These are phyloP conservation scores for Sarcophaga peregrina DNA, from an alignment of 1,140 invertebrate genomes.

Conservation along the genomic window DNA sequence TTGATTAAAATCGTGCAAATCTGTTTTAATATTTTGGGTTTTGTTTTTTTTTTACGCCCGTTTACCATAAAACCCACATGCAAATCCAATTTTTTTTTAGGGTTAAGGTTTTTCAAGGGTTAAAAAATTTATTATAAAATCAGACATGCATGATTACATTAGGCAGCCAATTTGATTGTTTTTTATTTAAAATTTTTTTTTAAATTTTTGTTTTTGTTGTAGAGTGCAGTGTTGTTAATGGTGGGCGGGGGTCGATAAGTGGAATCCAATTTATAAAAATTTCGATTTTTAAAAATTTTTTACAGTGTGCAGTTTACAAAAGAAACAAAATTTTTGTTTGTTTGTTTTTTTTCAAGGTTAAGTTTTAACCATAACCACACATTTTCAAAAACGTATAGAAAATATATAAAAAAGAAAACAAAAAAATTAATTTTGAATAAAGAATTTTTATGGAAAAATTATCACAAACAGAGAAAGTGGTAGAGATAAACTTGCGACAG, in stretches of 20 bases:
- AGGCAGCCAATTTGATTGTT: slow-evolving; percentile 40
- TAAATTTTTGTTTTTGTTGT: slow-evolving; percentile 6
- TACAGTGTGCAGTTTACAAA: slow-evolving; percentile 27
- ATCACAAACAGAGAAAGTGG: not conserved
- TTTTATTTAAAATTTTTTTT: no score
- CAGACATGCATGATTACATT: slow-evolving; percentile 43
- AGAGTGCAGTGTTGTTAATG: not conserved
- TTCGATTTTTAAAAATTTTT: slow-evolving; percentile 23
- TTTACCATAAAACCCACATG: slow-evolving; percentile 29
- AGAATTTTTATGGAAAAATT: not conserved
- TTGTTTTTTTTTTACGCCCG: not conserved
- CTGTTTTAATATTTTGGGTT: slow-evolving; percentile 25
- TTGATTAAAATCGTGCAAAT: slow-evolving; percentile 36
- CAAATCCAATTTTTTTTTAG: slow-evolving; percentile 25
- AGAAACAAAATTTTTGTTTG: slow-evolving; percentile 3
- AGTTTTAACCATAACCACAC: slow-evolving; percentile 35
- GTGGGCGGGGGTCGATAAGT: no score
- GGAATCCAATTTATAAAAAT: not conserved
- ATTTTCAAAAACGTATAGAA: no score
- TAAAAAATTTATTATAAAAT: slow-evolving; percentile 12
- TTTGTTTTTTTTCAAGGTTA: slow-evolving; percentile 44
- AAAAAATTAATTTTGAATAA: not conserved
- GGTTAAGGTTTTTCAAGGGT: not conserved
- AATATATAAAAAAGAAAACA: no score
- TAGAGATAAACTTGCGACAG: slow-evolving; percentile 42